A percentile compares a stretch with the other conserved stretches of the same genome.
Conservation (phyloP, 2,888 invertebrate species). For the Drosophila diplacantha region DNA sequence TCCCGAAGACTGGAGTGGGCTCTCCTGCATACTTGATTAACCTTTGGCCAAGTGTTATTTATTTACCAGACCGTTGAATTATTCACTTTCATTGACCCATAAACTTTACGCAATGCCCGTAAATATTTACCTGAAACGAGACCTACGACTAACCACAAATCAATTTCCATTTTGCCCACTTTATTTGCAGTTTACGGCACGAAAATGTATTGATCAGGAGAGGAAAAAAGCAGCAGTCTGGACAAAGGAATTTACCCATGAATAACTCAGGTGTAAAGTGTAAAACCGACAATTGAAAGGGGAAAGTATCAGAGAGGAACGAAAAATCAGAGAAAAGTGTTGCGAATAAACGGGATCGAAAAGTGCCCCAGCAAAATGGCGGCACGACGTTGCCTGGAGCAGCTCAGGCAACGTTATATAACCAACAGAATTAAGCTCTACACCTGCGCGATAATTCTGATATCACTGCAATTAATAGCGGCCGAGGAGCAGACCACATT, state of each 20-base stretch:
- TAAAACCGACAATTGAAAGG: slow-evolving; percentile 48
- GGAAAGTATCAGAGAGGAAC: not conserved
- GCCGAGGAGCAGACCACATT: slow-evolving; percentile 40
- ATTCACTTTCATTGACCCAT: slow-evolving; percentile 37
- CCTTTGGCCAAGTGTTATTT: slow-evolving; percentile 17
- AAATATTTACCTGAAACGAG: slow-evolving; percentile 28
- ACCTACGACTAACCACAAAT: slow-evolving; percentile 33
- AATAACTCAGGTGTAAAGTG: slow-evolving; percentile 47
- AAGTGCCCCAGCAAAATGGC: slow-evolving; percentile 68
- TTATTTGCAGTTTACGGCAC: slow-evolving; percentile 43
- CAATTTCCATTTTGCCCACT: slow-evolving; percentile 23
- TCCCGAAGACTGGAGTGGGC: not conserved
- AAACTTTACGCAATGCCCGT: slow-evolving; percentile 25
- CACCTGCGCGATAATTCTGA: slow-evolving; percentile 34
- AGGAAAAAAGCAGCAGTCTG: slow-evolving; percentile 4
- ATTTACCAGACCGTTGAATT: slow-evolving; percentile 16
- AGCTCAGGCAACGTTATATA: slow-evolving; percentile 32
- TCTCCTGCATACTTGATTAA: slow-evolving; percentile 21
- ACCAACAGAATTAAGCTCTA: slow-evolving; percentile 22
- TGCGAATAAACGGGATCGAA: slow-evolving; percentile 35
- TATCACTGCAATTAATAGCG: slow-evolving; percentile 14
- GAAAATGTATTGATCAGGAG: slow-evolving; percentile 49
- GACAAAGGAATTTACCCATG: slow-evolving; percentile 42
- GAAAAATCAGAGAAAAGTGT: slow-evolving; percentile 6
- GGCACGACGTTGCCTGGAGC: slow-evolving; percentile 69